These are phyloP conservation scores for Melieria crassipennis DNA, from an alignment of 2,888 invertebrate species.

Conservation along the genomic window DNA sequence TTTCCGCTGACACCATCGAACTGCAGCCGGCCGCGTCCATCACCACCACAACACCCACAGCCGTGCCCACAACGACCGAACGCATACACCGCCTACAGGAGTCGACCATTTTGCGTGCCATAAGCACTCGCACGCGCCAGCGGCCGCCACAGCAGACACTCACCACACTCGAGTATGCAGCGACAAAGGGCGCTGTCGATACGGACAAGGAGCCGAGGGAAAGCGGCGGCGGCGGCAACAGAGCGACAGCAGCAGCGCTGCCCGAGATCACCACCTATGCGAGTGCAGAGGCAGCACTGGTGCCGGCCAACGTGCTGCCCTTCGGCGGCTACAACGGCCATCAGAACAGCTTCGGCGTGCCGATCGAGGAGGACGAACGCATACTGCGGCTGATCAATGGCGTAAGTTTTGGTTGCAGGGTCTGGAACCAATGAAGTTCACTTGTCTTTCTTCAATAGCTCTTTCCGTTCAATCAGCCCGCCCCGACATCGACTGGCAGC, in stretches of 20 bases:
- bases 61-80: conserved; percentile 28
- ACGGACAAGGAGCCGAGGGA: conserved; percentile 41
- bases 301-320: conserved; percentile 54
- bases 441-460: conserved; percentile 30
- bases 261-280: conserved; percentile 39
- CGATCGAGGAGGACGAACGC: conserved; percentile 71
- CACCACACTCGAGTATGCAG: conserved; percentile 38
- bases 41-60: conserved; percentile 7
- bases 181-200: conserved; percentile 37
- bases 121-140: conserved; percentile 35
- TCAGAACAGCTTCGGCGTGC: conserved; percentile 72
- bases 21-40: conserved; percentile 14
- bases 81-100: conserved; percentile 43
- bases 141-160: conserved; percentile 42
- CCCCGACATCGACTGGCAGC: conserved; percentile 24
- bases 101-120: conserved; percentile 52
- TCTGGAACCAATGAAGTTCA: not conserved
- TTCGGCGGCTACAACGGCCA: conserved; percentile 68
- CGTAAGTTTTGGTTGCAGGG: conserved; percentile 46
- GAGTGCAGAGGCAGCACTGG: conserved; percentile 43
- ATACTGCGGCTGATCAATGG: conserved; percentile 60
- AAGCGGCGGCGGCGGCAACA: not conserved
- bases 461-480: conserved; percentile 36
- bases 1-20: conserved; percentile 29
- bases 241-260: not conserved